Evolutionary conservation across 2,113 vertebrate genomes (phyloP), one percentile per base, ranked within the genome.

Genomic region (Hippocampus zosterae): DNA sequence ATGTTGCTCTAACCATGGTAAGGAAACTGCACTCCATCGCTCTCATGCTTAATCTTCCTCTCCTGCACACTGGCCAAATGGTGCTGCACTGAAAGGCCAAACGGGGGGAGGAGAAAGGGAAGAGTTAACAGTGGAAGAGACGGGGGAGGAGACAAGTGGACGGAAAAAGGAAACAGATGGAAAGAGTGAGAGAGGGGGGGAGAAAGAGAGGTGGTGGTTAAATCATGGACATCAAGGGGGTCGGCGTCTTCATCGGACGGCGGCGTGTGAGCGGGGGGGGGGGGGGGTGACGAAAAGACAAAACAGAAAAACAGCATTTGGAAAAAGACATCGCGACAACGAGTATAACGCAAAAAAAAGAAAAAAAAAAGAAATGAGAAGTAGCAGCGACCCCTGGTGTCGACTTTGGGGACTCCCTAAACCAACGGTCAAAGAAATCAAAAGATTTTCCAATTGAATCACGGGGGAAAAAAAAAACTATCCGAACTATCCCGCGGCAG

Each of bases 41-140:
- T 91, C 85, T 92, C 91, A 85, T 92, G 91, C 81, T 92, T 92
- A 85, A 92, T 92, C 91, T 92, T 92, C 90, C 91, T 90, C 91
- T 92, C 91, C 91, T 92, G 91, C 89, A 92, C 91, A 91, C 89
- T 92, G 88, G 89, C 91, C 90, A 92, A 90, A 91, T 92, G 91
- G 91, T 92, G 91, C 75, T 90, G 91, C 91, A 92, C 91, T 92
- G 91, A 78, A 92, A 90, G 86, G 86, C 91, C 90, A 92, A 92
- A 92, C 87, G 90, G 88, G 89, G 88, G 90, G 88, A 89, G 88
- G 88, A 92, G 88, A 92, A 37, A 91, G 88, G 87, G 87, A 76
- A 89, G 85, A 84, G 90, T 92, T 92, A 92, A 90, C 88, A 90
- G 86, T 76, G 81, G 85, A 75, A 66, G 70, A 81, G 76, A n/a